Evolutionary conservation across 2,113 vertebrate species (phyloP), one percentile per base, ranked within the genome.

Genomic region (Murina feae): DNA sequence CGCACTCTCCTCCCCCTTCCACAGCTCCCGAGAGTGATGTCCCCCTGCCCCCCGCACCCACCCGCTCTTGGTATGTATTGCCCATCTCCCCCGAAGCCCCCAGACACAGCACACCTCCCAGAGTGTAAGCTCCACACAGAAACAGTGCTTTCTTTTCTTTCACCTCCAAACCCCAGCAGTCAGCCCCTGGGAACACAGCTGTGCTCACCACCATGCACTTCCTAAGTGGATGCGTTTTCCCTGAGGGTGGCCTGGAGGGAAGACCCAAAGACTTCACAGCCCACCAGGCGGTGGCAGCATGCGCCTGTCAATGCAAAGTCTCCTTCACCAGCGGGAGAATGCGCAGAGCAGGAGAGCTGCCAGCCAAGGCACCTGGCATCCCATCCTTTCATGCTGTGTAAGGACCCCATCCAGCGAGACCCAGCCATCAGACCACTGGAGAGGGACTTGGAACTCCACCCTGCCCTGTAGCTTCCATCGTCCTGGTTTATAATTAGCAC

Each of bases 241-340:
- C 8, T 47, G 18, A 0, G n/a, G 23, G 21, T 74, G 75, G 13
- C 3, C 0, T 68, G 16, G 21, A 3, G 0, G 5, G 8, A 21
- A 63, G 63, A 90, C 5, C 66, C 1, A 65, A 71, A 30, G 13
- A 51, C 66, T 23, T 30, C 37, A 72, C 55, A 3, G 49, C 35
- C 0, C 0, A 85, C 89, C 96, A 51, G 87, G 9, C 6, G 89
- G 63, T 58, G 96, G 93, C 89, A 96, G 94, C 85, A 93, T 28
- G 10, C 0, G 4, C 32, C 63, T n/a, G 42, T 4, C 58, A 89
- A 87, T 37, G 0, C 5, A 44, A 39, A 14, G 23, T 4, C 76
- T 69, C 25, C 23, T 2, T 12, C 1, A 1, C 12, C 6, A 28
- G 0, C 1, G 0, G 0, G 20, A 25, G 23, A 58, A 1, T 0